A percentile compares a stretch with the other conserved stretches of the same genome.
Evolutionary conservation across 2,888 invertebrate species (phyloP).

Genomic region (Trichopoda pennipes): DNA sequence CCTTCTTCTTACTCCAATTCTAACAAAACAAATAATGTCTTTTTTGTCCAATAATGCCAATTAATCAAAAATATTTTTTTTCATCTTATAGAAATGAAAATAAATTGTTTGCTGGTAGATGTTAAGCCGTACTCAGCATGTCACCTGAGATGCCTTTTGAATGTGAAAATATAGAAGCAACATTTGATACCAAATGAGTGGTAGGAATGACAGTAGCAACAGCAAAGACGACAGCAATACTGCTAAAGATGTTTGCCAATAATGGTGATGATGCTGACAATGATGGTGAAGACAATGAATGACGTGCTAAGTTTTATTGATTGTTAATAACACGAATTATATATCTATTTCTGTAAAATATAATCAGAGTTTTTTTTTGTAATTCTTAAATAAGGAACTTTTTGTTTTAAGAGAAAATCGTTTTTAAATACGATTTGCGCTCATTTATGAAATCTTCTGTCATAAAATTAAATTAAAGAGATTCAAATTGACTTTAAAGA

Average conservation of each 20-base stretch:
- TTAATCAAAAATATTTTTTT: background rate
- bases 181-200: slow-evolving; percentile 20
- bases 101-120: background rate
- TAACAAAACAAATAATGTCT: too few species aligned
- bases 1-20: too few species aligned
- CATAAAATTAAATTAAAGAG: too few species aligned
- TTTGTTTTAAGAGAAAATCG: too few species aligned
- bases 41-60: too few species aligned
- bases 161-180: slow-evolving; percentile 1
- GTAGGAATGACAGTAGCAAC: background rate
- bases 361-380: background rate
- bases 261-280: slow-evolving; percentile 5
- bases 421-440: too few species aligned
- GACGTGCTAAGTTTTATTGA: slow-evolving; percentile 16
- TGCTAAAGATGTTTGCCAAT: slow-evolving; percentile 9
- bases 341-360: background rate
- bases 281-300: slow-evolving; percentile 13
- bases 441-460: too few species aligned
- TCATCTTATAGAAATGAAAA: background rate
- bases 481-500: too few species aligned
- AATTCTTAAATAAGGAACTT: too few species aligned
- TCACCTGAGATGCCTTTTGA: slow-evolving; percentile 19
- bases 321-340: slow-evolving; percentile 15
- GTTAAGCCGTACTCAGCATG: slow-evolving; percentile 3
- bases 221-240: background rate